Conservation (phyloP, 2,797 vertebrate species). For the Yasuhikotakia modesta region DNA sequence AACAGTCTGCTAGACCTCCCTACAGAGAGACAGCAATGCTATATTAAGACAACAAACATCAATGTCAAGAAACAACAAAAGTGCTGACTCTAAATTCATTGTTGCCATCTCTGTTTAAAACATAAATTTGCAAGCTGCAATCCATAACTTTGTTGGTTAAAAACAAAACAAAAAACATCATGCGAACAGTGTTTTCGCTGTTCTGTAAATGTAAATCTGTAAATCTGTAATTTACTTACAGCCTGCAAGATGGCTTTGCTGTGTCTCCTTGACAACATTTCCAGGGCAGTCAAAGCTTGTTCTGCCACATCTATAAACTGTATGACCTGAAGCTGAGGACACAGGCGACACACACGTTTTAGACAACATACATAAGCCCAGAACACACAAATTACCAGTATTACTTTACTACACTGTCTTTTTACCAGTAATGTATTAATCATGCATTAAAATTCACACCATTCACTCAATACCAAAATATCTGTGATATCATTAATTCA, state of each 20-base stretch:
- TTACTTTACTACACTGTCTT: too few relatives aligned
- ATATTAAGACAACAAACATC: neutral
- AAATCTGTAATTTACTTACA: conserved; percentile 76
- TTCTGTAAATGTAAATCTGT: neutral
- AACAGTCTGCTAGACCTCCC: conserved; percentile 96
- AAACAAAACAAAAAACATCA: too few relatives aligned
- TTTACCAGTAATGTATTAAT: too few relatives aligned
- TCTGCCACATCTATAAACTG: conserved; percentile 99
- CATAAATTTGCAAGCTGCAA: too few relatives aligned
- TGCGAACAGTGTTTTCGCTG: too few relatives aligned
- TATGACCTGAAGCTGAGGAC: conserved; percentile 92
- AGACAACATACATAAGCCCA: neutral
- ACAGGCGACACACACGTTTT: neutral
- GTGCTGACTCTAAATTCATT: neutral
- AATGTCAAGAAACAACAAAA: too few relatives aligned
- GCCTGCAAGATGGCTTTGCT: conserved; percentile 99
- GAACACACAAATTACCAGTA: too few relatives aligned
- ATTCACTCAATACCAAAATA: too few relatives aligned
- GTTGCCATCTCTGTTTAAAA: too few relatives aligned
- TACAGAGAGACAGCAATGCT: conserved; percentile 60
- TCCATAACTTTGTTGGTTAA: too few relatives aligned
- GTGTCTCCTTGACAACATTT: conserved; percentile 98
- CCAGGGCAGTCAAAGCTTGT: conserved; percentile 95
- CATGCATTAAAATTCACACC: too few relatives aligned
- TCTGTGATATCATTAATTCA: too few relatives aligned